Percentiles rank a stretch among this genome's conserved stretches.
Evolutionary conservation across 2,797 vertebrate species (phyloP).

Genomic region (Falco naumanni): DNA sequence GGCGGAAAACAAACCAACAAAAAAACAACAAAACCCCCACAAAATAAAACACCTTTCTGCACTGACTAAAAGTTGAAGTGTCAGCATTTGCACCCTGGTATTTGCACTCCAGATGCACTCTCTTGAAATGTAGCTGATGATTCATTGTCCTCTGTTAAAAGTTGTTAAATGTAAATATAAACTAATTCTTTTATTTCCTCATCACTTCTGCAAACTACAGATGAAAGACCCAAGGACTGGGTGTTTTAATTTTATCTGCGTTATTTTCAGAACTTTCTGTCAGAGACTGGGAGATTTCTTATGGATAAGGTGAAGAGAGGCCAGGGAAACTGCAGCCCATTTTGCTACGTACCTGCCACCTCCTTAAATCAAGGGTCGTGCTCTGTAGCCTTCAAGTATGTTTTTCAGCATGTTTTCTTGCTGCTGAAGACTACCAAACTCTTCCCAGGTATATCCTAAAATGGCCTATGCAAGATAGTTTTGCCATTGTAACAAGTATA

Average conservation of each 20-base stretch:
- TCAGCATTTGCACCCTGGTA: not conserved
- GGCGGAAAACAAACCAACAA: not conserved
- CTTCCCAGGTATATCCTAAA: not conserved
- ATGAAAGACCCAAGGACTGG: not conserved
- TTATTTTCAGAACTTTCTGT: not conserved
- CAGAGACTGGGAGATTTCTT: not conserved
- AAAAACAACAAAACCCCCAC: not conserved
- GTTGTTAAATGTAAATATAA: constrained; percentile 56
- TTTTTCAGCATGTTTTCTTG: not conserved
- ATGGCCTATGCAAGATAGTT: not conserved
- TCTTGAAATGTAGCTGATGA: constrained; percentile 41
- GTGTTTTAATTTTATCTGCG: not conserved
- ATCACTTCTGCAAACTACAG: not conserved
- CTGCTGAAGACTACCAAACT: not conserved
- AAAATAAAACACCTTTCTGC: not conserved
- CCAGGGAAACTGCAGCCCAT: not conserved
- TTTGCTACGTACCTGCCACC: not conserved
- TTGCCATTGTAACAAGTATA: not conserved
- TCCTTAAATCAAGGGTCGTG: not conserved
- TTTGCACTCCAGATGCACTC: constrained; percentile 23
- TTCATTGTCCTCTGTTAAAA: constrained; percentile 41
- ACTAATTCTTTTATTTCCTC: not conserved
- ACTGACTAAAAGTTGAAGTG: constrained; percentile 13
- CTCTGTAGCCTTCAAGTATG: not conserved
- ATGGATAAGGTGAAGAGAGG: not conserved